A percentile compares a stretch with the other conserved stretches of the same genome.
Conservation (phyloP, 2,888 invertebrate genomes). For the Euclidia mi region DNA sequence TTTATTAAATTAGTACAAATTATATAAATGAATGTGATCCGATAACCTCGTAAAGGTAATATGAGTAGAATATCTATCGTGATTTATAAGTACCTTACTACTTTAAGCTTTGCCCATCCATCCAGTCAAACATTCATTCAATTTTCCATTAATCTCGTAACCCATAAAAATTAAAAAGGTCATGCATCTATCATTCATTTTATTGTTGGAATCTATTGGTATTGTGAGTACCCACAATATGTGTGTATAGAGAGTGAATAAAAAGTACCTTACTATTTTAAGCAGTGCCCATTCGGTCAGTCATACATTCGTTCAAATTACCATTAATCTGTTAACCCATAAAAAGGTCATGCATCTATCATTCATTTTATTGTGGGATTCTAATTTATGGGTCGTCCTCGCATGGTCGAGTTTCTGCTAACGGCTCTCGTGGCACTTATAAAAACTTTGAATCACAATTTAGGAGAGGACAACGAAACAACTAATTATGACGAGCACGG, state of each 20-base stretch:
- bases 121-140: too few relatives aligned
- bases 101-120: too few relatives aligned
- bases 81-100: too few relatives aligned
- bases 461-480: constrained; percentile 14
- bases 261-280: too few relatives aligned
- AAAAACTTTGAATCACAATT: constrained; percentile 24
- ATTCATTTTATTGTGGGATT: constrained; percentile 27
- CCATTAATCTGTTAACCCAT: constrained; percentile 1
- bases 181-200: constrained; percentile 13
- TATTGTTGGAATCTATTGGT: constrained; percentile 30
- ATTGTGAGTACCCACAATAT: too few relatives aligned
- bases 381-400: constrained; percentile 29
- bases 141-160: constrained; percentile 2
- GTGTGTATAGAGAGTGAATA: too few relatives aligned
- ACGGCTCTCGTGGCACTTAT: constrained; percentile 35
- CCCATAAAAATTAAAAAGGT: background rate
- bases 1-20: too few relatives aligned
- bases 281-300: too few relatives aligned
- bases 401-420: constrained; percentile 24
- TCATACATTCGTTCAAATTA: background rate
- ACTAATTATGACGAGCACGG: constrained; percentile 16
- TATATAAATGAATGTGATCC: too few relatives aligned
- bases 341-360: constrained; percentile 4
- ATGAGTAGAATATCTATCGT: too few relatives aligned
- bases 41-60: too few relatives aligned